Base-by-base conservation (phyloP, 2,888 invertebrate species). In the Allygus modestus region DNA sequence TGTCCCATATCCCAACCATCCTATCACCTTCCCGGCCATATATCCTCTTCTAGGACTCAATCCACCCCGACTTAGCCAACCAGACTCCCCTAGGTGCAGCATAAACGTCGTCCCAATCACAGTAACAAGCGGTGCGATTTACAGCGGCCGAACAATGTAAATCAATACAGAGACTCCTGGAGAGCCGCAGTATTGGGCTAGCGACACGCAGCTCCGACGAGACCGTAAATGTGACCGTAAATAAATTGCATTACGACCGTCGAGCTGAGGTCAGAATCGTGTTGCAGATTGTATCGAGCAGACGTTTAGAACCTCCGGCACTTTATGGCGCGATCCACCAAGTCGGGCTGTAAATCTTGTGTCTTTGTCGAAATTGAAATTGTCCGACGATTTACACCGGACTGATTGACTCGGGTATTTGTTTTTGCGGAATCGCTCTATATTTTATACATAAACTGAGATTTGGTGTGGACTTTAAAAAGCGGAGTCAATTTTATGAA, bases 341-440 rank as follows among this genome's bases (percentile, higher is more conserved):
- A n/a, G 1, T 17, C 5, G 37, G 33, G 20, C 11, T 17, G 58
- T 79, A 79, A 79, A 79, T 79, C 79, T 58, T 58, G 79, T 33
- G 54, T 31, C 79, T 79, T 79, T 79, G 79, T 79, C 31, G 51
- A 77, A 79, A 79, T 79, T 79, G 79, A 79, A 58, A 79, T 79
- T 79, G 79, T 79, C 73, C 15, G 37, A 9, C 37, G 20, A 31
- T 69, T 54, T 20, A 54, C 54, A 54, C 28, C 11, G 15, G 20
- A 17, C 12, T 58, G 28, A 65, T 31, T 65, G 65, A 58, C 23
- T 20, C 51, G 51, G 51, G 17, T 4, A 23, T 58, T 58, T 58
- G 58, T 51, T 51, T 51, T 51, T 15, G n/a, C 4, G 11, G 51
- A 51, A 51, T 7, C 37, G 11, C 4, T 37, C 37, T 7, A 4